Evolutionary conservation across 2,888 invertebrate genomes (phyloP).

Genomic region (Diloba caeruleocephala): DNA sequence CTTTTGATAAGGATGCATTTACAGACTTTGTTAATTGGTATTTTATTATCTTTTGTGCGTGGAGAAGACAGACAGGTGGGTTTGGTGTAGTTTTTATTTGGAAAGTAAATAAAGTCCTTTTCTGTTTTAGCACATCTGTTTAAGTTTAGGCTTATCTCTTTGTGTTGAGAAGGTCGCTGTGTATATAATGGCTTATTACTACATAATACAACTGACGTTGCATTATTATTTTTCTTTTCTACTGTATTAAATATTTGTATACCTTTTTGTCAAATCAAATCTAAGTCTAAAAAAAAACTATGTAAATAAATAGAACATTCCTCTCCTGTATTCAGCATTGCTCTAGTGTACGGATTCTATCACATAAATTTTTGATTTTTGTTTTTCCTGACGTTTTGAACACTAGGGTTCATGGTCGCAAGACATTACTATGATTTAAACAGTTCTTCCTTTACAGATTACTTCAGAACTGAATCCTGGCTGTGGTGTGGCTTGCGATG

Average conservation of each 20-base stretch:
- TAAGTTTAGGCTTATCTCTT: conserved; percentile 27
- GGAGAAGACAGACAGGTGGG: conserved; percentile 80
- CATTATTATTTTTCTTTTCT: background rate
- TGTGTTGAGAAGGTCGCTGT: conserved; percentile 39
- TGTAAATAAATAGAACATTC: no score
- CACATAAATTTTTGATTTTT: no score
- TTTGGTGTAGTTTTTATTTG: conserved; percentile 20
- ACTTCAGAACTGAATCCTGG: conserved; percentile 74
- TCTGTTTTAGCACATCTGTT: background rate
- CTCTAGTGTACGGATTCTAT: background rate
- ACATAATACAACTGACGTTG: background rate
- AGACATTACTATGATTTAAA: background rate
- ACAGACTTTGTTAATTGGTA: conserved; percentile 64
- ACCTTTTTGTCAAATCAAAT: no score
- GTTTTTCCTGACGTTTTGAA: no score
- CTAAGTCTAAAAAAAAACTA: no score
- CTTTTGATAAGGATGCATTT: conserved; percentile 69
- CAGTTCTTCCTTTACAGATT: conserved; percentile 69
- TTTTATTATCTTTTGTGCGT: conserved; percentile 60
- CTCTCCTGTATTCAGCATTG: conserved; percentile 23
- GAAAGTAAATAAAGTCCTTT: background rate
- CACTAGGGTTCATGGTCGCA: no score
- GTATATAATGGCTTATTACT: conserved; percentile 8
- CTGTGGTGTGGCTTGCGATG: conserved; percentile 64
- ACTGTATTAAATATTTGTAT: background rate